Percentiles rank a stretch among this genome's conserved stretches.
These are phyloP conservation scores for Pogonus chalceus DNA, from an alignment of 1,140 invertebrate genomes.

Conservation along the genomic window DNA sequence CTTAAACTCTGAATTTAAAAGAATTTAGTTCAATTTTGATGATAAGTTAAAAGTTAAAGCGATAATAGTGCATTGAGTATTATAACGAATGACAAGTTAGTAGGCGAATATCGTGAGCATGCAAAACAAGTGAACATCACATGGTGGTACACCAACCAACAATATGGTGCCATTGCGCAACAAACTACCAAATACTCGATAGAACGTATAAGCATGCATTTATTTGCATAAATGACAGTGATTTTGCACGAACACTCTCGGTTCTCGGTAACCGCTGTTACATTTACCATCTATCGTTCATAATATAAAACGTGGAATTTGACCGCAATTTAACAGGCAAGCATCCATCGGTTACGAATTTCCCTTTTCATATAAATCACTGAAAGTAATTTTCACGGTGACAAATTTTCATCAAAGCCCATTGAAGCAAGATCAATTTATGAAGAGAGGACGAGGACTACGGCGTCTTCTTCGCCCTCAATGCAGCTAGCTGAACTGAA, in stretches of 20 bases:
- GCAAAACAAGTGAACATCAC: no score
- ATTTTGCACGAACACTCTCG: neutral
- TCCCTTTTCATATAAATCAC: conserved; percentile 3
- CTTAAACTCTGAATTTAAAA: no score
- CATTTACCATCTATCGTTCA: neutral
- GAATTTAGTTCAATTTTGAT: no score
- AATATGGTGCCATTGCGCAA: no score
- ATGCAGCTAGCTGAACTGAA: no score
- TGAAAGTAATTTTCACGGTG: conserved; percentile 4
- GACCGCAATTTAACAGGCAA: neutral
- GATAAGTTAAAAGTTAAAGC: no score
- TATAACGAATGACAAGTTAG: no score
- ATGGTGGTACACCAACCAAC: no score
- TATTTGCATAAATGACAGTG: neutral
- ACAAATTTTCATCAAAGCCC: conserved; percentile 7
- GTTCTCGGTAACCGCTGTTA: neutral
- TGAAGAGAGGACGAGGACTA: neutral
- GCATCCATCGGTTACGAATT: neutral
- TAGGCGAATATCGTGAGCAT: no score
- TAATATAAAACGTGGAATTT: neutral
- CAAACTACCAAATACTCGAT: neutral
- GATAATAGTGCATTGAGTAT: no score
- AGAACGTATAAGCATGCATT: neutral
- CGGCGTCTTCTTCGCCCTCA: no score
- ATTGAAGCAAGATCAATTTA: conserved; percentile 6